Evolutionary conservation across 2,888 invertebrate genomes (phyloP).

Genomic region (Lutraria lutraria): DNA sequence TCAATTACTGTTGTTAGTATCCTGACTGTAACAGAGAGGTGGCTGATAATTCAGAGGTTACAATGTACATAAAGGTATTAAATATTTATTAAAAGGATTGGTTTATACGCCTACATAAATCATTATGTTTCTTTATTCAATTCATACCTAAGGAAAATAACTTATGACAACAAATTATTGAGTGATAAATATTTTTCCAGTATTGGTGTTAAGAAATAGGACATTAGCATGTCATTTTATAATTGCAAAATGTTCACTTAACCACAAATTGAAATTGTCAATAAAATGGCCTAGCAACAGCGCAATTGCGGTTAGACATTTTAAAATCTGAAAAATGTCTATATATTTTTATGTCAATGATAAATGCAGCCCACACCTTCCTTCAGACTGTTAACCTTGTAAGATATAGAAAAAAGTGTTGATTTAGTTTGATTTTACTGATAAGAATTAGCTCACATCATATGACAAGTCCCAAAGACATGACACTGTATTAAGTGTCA

Average conservation of each 20-base stretch:
- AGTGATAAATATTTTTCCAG: slow-evolving; percentile 8
- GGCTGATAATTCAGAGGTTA: background rate
- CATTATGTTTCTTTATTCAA: background rate
- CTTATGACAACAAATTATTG: background rate
- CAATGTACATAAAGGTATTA: background rate
- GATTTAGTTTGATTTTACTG: too few relatives aligned
- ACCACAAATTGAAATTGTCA: background rate
- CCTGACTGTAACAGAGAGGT: too few relatives aligned
- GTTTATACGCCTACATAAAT: background rate
- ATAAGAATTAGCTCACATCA: too few relatives aligned
- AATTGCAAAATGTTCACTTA: background rate
- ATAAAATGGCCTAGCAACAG: background rate
- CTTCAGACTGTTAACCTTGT: too few relatives aligned
- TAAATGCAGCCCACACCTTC: too few relatives aligned
- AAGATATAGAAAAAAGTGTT: too few relatives aligned
- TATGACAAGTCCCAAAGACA: too few relatives aligned
- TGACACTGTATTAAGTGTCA: too few relatives aligned
- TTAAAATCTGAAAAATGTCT: background rate
- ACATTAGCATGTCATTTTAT: background rate
- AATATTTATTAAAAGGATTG: background rate
- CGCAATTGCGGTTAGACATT: background rate
- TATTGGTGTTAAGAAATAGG: background rate
- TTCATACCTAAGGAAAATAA: background rate
- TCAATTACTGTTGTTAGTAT: too few relatives aligned
- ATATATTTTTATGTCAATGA: background rate